phyloP scores from a whole-genome alignment of 2,888 invertebrate species.

The Synanthedon myopaeformis region DNA sequence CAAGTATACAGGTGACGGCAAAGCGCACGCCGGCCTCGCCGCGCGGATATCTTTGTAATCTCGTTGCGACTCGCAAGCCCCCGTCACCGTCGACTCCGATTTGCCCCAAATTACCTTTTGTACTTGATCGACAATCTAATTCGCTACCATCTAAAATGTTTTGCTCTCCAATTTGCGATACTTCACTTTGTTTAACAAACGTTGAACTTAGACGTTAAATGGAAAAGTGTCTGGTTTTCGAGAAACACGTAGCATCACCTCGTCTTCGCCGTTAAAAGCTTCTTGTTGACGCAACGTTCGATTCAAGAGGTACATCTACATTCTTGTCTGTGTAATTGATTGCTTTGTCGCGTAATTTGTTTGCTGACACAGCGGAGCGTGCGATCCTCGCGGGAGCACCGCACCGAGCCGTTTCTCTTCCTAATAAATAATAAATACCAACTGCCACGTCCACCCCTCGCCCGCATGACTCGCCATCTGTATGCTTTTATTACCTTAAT shows the following conservation, averaged over 20 bases:
- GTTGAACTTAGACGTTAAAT: constrained; percentile 12
- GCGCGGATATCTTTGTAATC: constrained; percentile 53
- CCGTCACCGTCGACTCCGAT: constrained; percentile 53
- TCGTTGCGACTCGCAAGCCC: constrained; percentile 38
- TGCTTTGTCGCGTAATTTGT: constrained; percentile 71
- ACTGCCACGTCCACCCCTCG: constrained; percentile 15
- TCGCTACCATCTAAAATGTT: constrained; percentile 42
- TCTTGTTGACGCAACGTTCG: constrained; percentile 67
- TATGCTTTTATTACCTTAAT: constrained; percentile 26
- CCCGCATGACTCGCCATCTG: constrained; percentile 35
- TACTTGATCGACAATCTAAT: constrained; percentile 59
- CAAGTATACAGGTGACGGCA: constrained; percentile 19
- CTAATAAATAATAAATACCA: constrained; percentile 60
- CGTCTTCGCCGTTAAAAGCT: constrained; percentile 57
- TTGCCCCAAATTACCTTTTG: constrained; percentile 55
- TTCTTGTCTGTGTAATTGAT: constrained; percentile 67
- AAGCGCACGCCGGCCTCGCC: constrained; percentile 31
- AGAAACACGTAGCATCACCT: constrained; percentile 42
- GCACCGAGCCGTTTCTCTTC: constrained; percentile 41
- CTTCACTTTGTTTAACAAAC: constrained; percentile 31
- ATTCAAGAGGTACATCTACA: constrained; percentile 57
- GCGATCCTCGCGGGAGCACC: constrained; percentile 51
- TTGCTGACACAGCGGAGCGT: constrained; percentile 45
- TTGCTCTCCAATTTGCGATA: constrained; percentile 33
- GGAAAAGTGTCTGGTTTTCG: constrained; percentile 11